A percentile compares a stretch with the other conserved stretches of the same genome.
Conservation (phyloP, 2,888 invertebrate species). For the Perithous albicinctus region DNA sequence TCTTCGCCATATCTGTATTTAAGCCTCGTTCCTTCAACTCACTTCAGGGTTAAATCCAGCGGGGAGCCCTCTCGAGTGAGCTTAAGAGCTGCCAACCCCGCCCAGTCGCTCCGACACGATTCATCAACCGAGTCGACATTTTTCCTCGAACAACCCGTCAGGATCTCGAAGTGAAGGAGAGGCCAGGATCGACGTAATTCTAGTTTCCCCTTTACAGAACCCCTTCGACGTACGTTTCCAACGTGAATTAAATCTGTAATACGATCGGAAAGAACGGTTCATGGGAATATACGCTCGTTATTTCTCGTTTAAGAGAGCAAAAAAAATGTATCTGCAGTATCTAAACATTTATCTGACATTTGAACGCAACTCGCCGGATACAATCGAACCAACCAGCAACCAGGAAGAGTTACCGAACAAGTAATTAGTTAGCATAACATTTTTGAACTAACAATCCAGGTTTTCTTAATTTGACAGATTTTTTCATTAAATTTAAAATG, state of each 20-base stretch:
- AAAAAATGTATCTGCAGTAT: too few relatives aligned
- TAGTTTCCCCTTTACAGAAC: background rate
- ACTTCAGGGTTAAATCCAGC: constrained; percentile 44
- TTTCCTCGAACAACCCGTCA: constrained; percentile 15
- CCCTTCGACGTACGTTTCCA: background rate
- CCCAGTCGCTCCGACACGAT: constrained; percentile 44
- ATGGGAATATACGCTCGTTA: background rate
- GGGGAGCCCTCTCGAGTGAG: constrained; percentile 29
- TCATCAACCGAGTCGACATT: constrained; percentile 53
- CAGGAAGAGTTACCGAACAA: too few relatives aligned
- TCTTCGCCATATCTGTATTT: constrained; percentile 36
- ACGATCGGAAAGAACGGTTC: background rate
- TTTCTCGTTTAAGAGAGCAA: background rate
- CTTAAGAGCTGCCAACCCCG: constrained; percentile 27
- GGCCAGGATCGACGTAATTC: constrained; percentile 3
- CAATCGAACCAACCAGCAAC: too few relatives aligned
- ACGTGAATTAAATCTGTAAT: constrained; percentile 31
- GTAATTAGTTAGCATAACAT: too few relatives aligned
- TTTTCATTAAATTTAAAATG: too few relatives aligned
- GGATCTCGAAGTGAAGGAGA: constrained; percentile 9
- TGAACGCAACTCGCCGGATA: too few relatives aligned
- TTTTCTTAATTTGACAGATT: too few relatives aligned
- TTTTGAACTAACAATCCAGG: too few relatives aligned
- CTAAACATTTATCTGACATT: too few relatives aligned
- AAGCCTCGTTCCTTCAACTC: constrained; percentile 57